Evolutionary conservation across 1,140 invertebrate genomes (phyloP).

Genomic region (Papilio helenus): DNA sequence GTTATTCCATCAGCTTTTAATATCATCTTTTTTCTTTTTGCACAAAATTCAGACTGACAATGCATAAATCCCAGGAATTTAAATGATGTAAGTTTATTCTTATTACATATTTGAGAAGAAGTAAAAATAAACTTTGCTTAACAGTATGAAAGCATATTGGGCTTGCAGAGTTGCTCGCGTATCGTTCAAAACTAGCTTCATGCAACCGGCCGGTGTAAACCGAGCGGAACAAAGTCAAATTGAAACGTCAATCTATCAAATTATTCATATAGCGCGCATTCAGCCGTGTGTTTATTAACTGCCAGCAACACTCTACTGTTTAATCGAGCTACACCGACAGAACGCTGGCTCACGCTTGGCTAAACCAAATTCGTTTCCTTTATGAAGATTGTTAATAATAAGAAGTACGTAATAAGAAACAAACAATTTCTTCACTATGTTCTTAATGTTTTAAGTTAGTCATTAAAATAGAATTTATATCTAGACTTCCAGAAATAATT

Average conservation of each 20-base stretch:
- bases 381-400: neutral
- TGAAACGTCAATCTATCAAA: slow-evolving; percentile 41
- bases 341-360: neutral
- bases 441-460: neutral
- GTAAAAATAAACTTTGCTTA: neutral
- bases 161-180: neutral
- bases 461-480: neutral
- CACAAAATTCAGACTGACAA: neutral
- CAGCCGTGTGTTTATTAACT: slow-evolving; percentile 37
- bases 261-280: slow-evolving; percentile 37
- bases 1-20: too few species aligned
- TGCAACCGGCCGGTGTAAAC: slow-evolving; percentile 24
- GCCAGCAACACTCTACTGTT: slow-evolving; percentile 20
- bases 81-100: neutral
- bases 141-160: slow-evolving; percentile 3
- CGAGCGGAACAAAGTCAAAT: slow-evolving; percentile 40
- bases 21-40: too few species aligned
- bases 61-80: neutral
- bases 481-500: neutral
- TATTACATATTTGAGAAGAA: neutral
- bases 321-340: neutral
- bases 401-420: neutral
- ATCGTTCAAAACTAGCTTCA: slow-evolving; percentile 33
- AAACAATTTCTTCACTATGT: neutral
- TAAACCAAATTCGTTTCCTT: neutral